Evolutionary conservation across 2,797 vertebrate species (phyloP).

Genomic region (Etheostoma perlongum): DNA sequence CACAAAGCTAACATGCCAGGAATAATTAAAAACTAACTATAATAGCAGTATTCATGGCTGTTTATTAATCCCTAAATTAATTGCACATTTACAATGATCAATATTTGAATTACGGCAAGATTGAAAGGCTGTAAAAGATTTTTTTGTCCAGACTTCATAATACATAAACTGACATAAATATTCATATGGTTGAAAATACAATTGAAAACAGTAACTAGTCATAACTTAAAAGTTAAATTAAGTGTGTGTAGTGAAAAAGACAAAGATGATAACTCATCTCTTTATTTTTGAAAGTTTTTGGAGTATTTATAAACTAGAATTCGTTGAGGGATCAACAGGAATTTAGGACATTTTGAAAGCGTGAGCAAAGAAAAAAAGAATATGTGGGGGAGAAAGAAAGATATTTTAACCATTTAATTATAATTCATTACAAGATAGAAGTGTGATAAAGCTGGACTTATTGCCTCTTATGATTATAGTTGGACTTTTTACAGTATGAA

Average conservation of each 20-base stretch:
- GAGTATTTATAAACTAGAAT: not conserved
- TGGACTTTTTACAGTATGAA: slow-evolving; percentile 32
- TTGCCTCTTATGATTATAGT: slow-evolving; percentile 9
- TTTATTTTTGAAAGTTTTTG: not conserved
- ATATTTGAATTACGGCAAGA: not conserved
- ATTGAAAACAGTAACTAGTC: not conserved
- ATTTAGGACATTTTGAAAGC: slow-evolving; percentile 1
- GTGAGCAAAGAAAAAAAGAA: not conserved
- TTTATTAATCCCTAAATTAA: not conserved
- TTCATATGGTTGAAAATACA: not conserved
- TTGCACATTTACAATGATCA: not conserved
- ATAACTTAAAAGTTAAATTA: not conserved
- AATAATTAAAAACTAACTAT: not conserved
- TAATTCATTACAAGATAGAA: not conserved
- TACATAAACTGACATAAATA: not conserved
- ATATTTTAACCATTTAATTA: slow-evolving; percentile 16
- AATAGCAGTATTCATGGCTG: not conserved
- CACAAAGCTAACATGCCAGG: not conserved
- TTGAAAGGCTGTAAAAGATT: not conserved
- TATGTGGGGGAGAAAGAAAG: not conserved
- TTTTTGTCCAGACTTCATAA: not conserved
- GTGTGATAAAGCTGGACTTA: slow-evolving; percentile 22
- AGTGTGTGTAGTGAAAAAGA: not conserved
- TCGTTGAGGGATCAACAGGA: not conserved
- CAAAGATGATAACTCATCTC: not conserved